phyloP scores from a whole-genome alignment of 2,888 invertebrate genomes.

The Lycaena phlaeas region DNA sequence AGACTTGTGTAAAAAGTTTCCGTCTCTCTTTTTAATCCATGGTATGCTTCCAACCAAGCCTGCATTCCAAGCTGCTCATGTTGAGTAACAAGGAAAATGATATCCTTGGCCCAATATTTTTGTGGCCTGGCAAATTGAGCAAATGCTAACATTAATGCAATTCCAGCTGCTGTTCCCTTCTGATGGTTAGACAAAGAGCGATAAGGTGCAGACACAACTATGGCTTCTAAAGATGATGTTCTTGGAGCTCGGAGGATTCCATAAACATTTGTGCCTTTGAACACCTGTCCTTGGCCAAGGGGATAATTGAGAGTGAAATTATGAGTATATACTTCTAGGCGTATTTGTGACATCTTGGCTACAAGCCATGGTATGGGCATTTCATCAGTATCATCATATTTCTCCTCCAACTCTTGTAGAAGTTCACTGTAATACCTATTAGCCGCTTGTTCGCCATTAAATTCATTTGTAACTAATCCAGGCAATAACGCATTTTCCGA shows the following conservation, averaged over 20 bases:
- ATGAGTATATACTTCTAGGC: slow-evolving; percentile 91
- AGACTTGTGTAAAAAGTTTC: slow-evolving; percentile 51
- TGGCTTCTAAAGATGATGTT: slow-evolving; percentile 91
- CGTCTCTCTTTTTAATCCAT: slow-evolving; percentile 70
- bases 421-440: slow-evolving; percentile 76
- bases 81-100: slow-evolving; percentile 95
- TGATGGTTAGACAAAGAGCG: slow-evolving; percentile 81
- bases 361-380: slow-evolving; percentile 89
- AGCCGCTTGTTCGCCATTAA: slow-evolving; percentile 79
- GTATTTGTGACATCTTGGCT: slow-evolving; percentile 86
- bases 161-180: slow-evolving; percentile 84
- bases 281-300: slow-evolving; percentile 77
- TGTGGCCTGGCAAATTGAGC: slow-evolving; percentile 92
- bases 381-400: slow-evolving; percentile 74
- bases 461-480: slow-evolving; percentile 90
- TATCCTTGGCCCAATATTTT: slow-evolving; percentile 98
- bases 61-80: slow-evolving; percentile 97
- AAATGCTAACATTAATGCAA: slow-evolving; percentile 91
- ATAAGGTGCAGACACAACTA: slow-evolving; percentile 91
- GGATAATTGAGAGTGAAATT: slow-evolving; percentile 93
- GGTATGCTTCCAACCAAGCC: slow-evolving; percentile 97
- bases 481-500: slow-evolving; percentile 97
- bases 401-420: slow-evolving; percentile 75
- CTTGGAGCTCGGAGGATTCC: slow-evolving; percentile 93
- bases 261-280: slow-evolving; percentile 91